These are phyloP conservation scores for Ictalurus furcatus DNA, from an alignment of 2,113 vertebrate species.

Conservation along the genomic window DNA sequence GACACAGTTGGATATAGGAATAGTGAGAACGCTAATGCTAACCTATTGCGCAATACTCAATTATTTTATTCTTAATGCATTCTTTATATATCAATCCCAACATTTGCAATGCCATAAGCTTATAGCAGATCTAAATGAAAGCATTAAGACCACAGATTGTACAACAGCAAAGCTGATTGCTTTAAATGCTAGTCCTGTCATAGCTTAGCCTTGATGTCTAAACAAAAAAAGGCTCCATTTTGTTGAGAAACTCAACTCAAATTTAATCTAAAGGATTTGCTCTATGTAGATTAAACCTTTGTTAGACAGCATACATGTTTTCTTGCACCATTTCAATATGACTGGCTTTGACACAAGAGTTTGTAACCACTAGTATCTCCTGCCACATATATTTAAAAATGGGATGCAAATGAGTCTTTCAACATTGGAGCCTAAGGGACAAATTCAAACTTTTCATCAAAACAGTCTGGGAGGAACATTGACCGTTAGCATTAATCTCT, in stretches of 20 bases:
- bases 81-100: background rate
- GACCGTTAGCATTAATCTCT: conserved; percentile 48
- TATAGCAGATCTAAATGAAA: conserved; percentile 13
- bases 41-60: background rate
- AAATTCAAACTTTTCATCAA: conserved; percentile 50
- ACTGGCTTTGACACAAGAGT: conserved; percentile 24
- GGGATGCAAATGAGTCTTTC: conserved; percentile 44
- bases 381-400: conserved; percentile 53
- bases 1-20: background rate
- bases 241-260: conserved; percentile 1
- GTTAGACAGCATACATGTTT: background rate
- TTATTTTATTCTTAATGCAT: background rate
- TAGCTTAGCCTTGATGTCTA: conserved; percentile 8
- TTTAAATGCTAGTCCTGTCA: conserved; percentile 16
- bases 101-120: background rate
- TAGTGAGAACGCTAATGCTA: background rate
- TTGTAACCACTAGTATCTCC: conserved; percentile 6
- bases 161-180: background rate
- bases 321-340: background rate
- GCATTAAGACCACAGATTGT: background rate
- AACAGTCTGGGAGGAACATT: conserved; percentile 37
- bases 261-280: background rate
- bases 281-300: background rate
- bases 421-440: conserved; percentile 32
- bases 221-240: conserved; percentile 3